phyloP scores from a whole-genome alignment of 2,888 invertebrate species.

The Druceiella hillmani region DNA sequence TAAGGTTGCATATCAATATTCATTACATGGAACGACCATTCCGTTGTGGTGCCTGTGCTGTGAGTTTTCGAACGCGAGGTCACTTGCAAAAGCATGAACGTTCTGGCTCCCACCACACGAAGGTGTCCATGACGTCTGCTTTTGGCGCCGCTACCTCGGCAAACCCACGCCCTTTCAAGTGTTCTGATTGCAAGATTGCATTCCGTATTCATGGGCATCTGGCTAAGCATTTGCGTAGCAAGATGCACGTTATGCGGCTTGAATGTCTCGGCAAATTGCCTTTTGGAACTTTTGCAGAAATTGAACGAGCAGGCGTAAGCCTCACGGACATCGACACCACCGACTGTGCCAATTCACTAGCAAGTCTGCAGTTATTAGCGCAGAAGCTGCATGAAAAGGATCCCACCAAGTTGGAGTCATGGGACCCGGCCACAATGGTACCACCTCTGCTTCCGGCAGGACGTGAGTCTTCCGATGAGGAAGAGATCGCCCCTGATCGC shows the following conservation, averaged over 20 bases:
- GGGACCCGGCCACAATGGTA: conserved; percentile 43
- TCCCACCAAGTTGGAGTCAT: conserved; percentile 67
- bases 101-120: conserved; percentile 87
- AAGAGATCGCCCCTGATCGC: conserved; percentile 35
- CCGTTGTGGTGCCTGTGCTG: conserved; percentile 86
- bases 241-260: conserved; percentile 91
- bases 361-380: conserved; percentile 78
- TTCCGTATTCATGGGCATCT: conserved; percentile 96
- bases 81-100: conserved; percentile 92
- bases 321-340: conserved; percentile 94
- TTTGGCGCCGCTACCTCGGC: conserved; percentile 80
- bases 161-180: conserved; percentile 94
- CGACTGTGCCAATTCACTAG: conserved; percentile 91
- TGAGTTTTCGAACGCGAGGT: conserved; percentile 85
- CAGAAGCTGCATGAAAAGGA: conserved; percentile 78
- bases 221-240: conserved; percentile 93
- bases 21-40: conserved; percentile 93
- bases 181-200: conserved; percentile 92
- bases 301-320: conserved; percentile 85
- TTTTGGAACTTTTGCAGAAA: conserved; percentile 90
- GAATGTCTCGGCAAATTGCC: conserved; percentile 91
- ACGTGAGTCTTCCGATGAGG: conserved; percentile 53
- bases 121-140: conserved; percentile 83
- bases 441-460: conserved; percentile 33
- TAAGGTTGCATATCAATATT: conserved; percentile 89